Percentiles rank a stretch among this genome's conserved stretches.
phyloP scores from a whole-genome alignment of 2,113 vertebrate genomes.

The Microcebus tavaratra region DNA sequence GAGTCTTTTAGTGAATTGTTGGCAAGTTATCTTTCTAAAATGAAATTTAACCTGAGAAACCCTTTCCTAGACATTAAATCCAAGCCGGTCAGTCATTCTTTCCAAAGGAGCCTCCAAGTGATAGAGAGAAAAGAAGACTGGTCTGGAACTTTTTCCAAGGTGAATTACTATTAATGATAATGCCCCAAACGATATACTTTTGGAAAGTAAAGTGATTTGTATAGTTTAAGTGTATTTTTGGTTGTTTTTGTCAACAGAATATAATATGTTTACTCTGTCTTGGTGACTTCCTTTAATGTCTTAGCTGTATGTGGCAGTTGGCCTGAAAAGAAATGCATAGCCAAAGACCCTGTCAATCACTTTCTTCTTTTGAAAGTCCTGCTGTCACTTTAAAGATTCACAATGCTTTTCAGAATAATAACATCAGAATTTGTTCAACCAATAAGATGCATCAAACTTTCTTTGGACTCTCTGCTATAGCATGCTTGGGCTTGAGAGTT shows the following conservation, averaged over 20 bases:
- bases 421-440: background rate
- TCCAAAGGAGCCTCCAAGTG: background rate
- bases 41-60: background rate
- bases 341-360: background rate
- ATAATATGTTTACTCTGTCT: background rate
- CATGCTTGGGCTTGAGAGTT: background rate
- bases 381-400: background rate
- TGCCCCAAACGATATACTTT: background rate
- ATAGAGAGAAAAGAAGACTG: background rate
- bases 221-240: background rate
- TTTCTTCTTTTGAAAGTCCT: background rate
- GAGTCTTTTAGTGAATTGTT: background rate
- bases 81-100: background rate
- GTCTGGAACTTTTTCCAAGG: background rate
- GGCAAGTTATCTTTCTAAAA: background rate
- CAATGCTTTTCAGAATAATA: background rate
- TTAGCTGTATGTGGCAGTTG: background rate
- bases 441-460: background rate
- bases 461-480: background rate
- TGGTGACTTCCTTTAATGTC: background rate
- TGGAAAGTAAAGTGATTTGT: background rate
- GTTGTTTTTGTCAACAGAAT: background rate
- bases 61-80: background rate
- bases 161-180: background rate
- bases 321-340: background rate